Percentiles rank a stretch among this genome's conserved stretches.
These are phyloP conservation scores for Caloenas nicobarica DNA, from an alignment of 2,113 vertebrate genomes.

Conservation along the genomic window DNA sequence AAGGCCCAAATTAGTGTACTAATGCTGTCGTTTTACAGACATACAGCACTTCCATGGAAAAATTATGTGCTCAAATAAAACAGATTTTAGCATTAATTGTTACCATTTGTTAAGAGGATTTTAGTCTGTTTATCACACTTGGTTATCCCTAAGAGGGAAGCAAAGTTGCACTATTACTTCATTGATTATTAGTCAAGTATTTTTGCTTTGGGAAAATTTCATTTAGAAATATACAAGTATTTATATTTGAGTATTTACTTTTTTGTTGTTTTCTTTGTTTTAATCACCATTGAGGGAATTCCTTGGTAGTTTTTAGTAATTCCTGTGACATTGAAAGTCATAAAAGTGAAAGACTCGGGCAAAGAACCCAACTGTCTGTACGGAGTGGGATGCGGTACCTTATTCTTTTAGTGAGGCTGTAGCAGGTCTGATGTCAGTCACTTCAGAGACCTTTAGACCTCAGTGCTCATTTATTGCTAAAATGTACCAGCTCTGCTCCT, in stretches of 20 bases:
- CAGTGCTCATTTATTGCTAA: constrained; percentile 94
- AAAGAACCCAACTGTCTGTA: constrained; percentile 74
- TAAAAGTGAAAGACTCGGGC: constrained; percentile 72
- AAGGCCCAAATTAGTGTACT: neutral
- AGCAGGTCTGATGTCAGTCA: constrained; percentile 97
- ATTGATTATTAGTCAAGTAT: neutral
- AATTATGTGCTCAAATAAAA: neutral
- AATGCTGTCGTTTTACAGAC: neutral
- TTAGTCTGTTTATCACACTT: neutral
- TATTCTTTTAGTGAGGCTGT: constrained; percentile 83
- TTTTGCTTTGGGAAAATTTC: neutral
- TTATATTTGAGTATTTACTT: neutral
- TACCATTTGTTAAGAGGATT: neutral
- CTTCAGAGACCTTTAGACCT: constrained; percentile 95
- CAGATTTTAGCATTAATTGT: neutral
- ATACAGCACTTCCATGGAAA: neutral
- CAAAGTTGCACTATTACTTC: neutral
- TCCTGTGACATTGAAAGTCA: constrained; percentile 74
- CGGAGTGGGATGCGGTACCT: constrained; percentile 79
- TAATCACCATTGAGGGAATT: constrained; percentile 43
- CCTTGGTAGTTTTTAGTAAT: constrained; percentile 49
- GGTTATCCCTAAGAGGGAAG: neutral
- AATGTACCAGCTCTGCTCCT: constrained; percentile 87
- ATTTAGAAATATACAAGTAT: neutral
- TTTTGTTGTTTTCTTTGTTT: neutral